Evolutionary conservation across 1,140 invertebrate genomes (phyloP), one percentile per base, ranked within the genome.

Genomic region (Gyrodactylus salaris): DNA sequence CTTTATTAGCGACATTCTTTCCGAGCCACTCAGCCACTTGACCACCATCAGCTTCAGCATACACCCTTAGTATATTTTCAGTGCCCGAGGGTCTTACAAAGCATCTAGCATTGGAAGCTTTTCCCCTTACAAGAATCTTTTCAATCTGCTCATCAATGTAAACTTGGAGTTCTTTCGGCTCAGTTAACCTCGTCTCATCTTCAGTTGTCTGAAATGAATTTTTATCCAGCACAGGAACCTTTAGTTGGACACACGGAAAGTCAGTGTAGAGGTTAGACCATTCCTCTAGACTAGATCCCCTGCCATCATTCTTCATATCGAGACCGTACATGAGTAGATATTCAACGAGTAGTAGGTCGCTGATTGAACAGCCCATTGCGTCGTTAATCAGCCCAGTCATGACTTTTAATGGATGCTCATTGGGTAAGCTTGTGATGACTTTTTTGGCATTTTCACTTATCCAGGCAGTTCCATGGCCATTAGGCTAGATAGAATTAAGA

Each of bases 61-160:
- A 98, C 0, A 99, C 86, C 74, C 95, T 83, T 0, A 98, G 88
- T 26, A 96, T 83, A 81, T 97, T 89, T 83, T 99, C 95, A 24
- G 95, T 99, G 54, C 94, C 94, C 0, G 92, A 97, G 0, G 94
- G 88, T 74, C 93, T 87, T 0, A 94, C 89, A 83, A 97, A 97
- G 20, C 89, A 83, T 74, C 92, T 82, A n/a, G n/a, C n/a, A n/a
- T n/a, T n/a, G 0, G 86, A 89, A 77, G 83, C 84, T 2, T 81
- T 78, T 2, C 20, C 72, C 26, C 1, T 1, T 27, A 76, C 26
- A 19, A 72, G 76, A 78, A 87, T 89, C 74, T 85, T 84, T 0
- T 80, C 76, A 0, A 89, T 86, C 0, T 87, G 75, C 74, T 82
- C 78, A 79, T 95, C 85, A 74, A 98, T 89, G 76, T 84, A 84